Base-by-base conservation (phyloP, 2,797 vertebrate species). In the Mycteria americana region DNA sequence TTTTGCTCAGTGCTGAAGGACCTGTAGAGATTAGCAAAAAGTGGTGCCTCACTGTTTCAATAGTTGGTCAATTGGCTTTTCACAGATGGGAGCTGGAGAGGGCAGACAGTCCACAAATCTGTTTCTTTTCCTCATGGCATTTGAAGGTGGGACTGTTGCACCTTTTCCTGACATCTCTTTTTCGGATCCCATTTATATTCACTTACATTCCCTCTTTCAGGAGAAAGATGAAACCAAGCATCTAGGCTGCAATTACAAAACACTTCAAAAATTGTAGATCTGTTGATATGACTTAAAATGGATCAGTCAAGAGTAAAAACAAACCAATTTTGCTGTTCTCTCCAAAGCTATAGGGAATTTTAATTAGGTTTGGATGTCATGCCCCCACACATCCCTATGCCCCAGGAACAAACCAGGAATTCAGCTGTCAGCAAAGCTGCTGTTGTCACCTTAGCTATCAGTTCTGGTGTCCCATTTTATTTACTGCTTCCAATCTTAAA, bases 1-100 rank as follows among this genome's bases (percentile, higher is more conserved):
- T 87, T 86, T 79, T 83, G 30, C n/a, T 90, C 48, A 31, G 25
- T 82, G 67, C 35, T 92, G 84, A 90, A 85, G 18, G 19, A 23
- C 60, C 27, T 46, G 22, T 72, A 65, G 50, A 86, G 51, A 73
- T 56, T 16, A 50, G 27, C 65, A 75, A 53, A 39, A 72, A 75
- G 9, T 37, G 46, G 10, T 91, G 41, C 37, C 23, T 59, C 18
- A 5, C 53, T 59, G 23, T 74, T 60, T 57, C 48, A 35, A 0
- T 53, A 62, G 37, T 53, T 59, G 24, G 6, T 83, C 39, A 17
- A 3, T 33, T 83, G 37, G 28, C 80, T 91, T 94, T 88, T 67
- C 60, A 70, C 43, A 39, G 9, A 16, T 31, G 75, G 54, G 25
- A 81, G 21, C 7, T 78, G n/a, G 28, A 68, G 41, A 59, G 18